phyloP scores from a whole-genome alignment of 2,797 vertebrate species.

The Acanthis flammea region DNA sequence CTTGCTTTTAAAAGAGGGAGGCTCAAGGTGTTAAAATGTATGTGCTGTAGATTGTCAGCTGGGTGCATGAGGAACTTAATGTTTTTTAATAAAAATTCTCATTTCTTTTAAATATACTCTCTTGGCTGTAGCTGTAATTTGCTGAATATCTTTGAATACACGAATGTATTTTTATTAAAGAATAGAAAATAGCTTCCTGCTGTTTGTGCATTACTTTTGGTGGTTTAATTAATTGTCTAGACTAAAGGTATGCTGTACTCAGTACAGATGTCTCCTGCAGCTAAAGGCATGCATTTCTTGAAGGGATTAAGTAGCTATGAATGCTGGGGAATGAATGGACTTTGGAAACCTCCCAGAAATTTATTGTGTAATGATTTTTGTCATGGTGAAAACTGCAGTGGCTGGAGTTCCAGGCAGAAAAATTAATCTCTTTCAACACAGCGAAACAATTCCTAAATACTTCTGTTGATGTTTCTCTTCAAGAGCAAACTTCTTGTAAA shows the following conservation, averaged over 20 bases:
- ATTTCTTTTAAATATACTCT: not conserved
- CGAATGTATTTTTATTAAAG: not conserved
- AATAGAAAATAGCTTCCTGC: not conserved
- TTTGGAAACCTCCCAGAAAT: conserved; percentile 26
- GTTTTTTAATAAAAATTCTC: not conserved
- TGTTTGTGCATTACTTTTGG: conserved; percentile 16
- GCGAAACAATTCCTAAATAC: not conserved
- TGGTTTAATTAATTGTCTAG: conserved; percentile 46
- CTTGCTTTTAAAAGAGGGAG: not conserved
- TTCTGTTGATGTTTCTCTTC: not conserved
- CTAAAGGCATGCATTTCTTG: conserved; percentile 9
- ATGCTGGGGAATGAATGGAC: conserved; percentile 1
- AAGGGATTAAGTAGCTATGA: conserved; percentile 41
- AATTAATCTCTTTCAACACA: not conserved
- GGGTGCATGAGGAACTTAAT: not conserved
- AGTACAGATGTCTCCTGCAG: conserved; percentile 8
- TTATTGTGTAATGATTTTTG: not conserved
- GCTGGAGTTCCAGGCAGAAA: not conserved
- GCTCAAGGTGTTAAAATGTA: not conserved
- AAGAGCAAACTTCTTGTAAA: not conserved
- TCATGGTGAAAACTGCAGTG: not conserved
- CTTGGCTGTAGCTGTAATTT: not conserved
- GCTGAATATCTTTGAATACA: conserved; percentile 29
- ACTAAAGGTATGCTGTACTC: conserved; percentile 4
- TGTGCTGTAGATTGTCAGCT: not conserved